Evolutionary conservation across 2,797 vertebrate genomes (phyloP).

Genomic region (Gallinago stenura): DNA sequence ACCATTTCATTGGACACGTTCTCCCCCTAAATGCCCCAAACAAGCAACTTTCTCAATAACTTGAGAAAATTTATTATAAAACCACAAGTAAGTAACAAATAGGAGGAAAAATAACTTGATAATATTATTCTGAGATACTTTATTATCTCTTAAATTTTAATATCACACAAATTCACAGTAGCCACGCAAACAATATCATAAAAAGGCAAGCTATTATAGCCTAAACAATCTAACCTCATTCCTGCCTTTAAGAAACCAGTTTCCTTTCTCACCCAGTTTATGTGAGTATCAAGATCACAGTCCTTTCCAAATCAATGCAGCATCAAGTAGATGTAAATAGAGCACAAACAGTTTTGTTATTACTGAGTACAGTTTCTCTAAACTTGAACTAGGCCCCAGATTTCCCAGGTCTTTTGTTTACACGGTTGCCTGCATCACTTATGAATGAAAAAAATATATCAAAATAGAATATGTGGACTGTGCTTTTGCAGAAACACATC

Average conservation of each 20-base stretch:
- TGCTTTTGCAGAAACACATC: not conserved
- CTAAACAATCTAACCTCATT: not conserved
- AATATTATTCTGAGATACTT: not conserved
- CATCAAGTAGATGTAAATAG: not conserved
- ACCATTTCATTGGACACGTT: not conserved
- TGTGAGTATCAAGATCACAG: not conserved
- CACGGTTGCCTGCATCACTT: accelerated
- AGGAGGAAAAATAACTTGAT: not conserved
- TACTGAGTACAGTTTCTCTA: not conserved
- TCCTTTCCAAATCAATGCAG: not conserved
- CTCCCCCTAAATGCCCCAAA: not conserved
- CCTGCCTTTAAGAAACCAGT: not conserved
- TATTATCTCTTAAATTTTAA: too few relatives aligned
- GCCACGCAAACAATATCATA: not conserved
- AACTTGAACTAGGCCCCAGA: not conserved
- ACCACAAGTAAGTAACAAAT: not conserved
- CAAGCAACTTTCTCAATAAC: not conserved
- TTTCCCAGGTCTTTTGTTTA: not conserved
- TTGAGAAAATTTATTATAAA: not conserved
- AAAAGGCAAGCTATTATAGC: not conserved
- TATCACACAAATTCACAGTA: not conserved
- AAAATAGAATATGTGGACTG: not conserved
- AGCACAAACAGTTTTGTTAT: not conserved
- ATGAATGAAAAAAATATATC: not conserved
- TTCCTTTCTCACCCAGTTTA: not conserved